phyloP scores from a whole-genome alignment of 2,797 vertebrate genomes.

The Sebastes jordani region DNA sequence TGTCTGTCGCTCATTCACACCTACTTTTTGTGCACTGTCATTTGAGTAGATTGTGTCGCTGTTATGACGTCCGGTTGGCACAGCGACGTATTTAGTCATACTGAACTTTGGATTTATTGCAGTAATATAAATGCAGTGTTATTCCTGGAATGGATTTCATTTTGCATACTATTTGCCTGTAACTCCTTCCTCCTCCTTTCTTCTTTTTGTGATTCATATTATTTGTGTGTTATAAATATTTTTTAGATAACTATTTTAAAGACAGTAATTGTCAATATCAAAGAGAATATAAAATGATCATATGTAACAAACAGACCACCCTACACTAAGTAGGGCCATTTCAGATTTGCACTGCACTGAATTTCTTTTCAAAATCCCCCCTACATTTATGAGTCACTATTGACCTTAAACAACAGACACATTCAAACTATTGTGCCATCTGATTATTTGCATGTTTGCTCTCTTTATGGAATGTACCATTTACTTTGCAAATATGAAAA shows the following conservation, averaged over 20 bases:
- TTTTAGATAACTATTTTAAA: background rate
- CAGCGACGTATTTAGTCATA: accelerated
- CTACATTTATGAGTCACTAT: background rate
- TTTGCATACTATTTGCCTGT: background rate
- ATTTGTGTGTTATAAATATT: background rate
- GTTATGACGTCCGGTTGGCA: background rate
- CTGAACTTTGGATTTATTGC: constrained; percentile 29
- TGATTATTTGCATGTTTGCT: background rate
- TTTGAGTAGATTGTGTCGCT: background rate
- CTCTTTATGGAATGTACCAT: background rate
- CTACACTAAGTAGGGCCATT: background rate
- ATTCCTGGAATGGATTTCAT: background rate
- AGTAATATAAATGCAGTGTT: background rate
- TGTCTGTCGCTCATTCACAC: background rate
- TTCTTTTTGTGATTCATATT: background rate
- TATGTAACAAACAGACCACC: background rate
- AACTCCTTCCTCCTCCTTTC: background rate
- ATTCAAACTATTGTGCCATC: background rate
- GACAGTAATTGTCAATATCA: background rate
- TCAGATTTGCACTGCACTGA: background rate
- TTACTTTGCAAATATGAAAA: background rate
- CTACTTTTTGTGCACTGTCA: background rate
- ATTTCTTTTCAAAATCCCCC: background rate
- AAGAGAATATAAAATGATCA: background rate
- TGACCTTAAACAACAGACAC: background rate